A percentile compares a stretch with the other conserved stretches of the same genome.
These are phyloP conservation scores for Cremastobaeus sp. DNA, from an alignment of 2,888 invertebrate genomes.

Conservation along the genomic window DNA sequence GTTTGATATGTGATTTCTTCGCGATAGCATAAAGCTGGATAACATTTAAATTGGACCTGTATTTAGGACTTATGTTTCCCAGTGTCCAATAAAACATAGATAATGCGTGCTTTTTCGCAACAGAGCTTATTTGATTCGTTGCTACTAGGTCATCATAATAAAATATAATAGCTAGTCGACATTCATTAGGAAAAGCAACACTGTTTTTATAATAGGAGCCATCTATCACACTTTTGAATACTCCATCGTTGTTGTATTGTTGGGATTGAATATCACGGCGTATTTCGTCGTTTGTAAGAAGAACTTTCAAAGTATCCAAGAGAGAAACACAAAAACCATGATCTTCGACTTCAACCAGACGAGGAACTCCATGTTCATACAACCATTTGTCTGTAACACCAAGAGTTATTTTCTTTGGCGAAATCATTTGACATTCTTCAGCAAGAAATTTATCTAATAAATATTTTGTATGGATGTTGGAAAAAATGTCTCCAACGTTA, in stretches of 20 bases:
- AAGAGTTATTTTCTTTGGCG: neutral
- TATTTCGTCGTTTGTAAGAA: conserved; percentile 54
- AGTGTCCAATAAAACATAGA: conserved; percentile 29
- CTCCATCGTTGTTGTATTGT: conserved; percentile 16
- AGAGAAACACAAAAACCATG: conserved; percentile 54
- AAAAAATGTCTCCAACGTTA: too few relatives aligned
- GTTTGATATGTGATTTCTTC: conserved; percentile 41
- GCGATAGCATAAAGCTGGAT: conserved; percentile 50
- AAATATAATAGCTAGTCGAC: conserved; percentile 59
- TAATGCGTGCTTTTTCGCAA: conserved; percentile 19
- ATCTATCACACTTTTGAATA: conserved; percentile 57
- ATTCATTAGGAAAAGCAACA: conserved; percentile 32
- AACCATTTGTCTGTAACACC: conserved; percentile 4
- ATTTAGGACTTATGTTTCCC: conserved; percentile 8
- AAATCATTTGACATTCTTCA: conserved; percentile 18
- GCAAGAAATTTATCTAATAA: conserved; percentile 10
- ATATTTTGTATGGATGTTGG: conserved; percentile 7
- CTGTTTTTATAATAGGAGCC: conserved; percentile 54
- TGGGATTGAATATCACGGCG: conserved; percentile 32
- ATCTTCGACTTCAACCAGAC: conserved; percentile 20
- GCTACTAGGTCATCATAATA: conserved; percentile 10
- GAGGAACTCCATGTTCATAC: conserved; percentile 5
- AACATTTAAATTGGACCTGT: conserved; percentile 5
- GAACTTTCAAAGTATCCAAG: conserved; percentile 38
- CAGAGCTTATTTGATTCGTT: conserved; percentile 27